Evolutionary conservation across 92 coral and sea anemone genomes (phyloP).

Genomic region (Parazoanthus atlanticus): DNA sequence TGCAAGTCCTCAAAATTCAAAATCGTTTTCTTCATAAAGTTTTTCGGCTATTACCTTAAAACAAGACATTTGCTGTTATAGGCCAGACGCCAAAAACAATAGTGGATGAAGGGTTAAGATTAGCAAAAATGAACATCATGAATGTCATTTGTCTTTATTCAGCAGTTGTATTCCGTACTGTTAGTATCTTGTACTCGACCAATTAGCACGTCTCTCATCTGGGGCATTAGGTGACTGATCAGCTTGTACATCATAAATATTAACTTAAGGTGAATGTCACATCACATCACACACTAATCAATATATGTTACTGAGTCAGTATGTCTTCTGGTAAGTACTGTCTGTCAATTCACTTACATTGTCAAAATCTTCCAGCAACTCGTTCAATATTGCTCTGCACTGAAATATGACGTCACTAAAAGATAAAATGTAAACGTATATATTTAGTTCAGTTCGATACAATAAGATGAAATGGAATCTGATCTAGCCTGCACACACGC

Average conservation of each 20-base stretch:
- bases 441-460: background rate
- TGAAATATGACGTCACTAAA: slow-evolving; percentile 70
- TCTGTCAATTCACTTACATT: slow-evolving; percentile 51
- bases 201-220: too few relatives aligned
- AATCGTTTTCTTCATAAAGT: background rate
- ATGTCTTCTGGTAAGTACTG: background rate
- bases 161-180: background rate
- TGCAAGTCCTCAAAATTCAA: too few relatives aligned
- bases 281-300: background rate
- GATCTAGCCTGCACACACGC: background rate
- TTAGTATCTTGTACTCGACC: background rate
- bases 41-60: background rate
- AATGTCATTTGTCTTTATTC: background rate
- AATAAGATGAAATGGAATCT: background rate
- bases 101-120: background rate
- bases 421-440: slow-evolving; percentile 9
- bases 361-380: slow-evolving; percentile 72
- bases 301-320: background rate
- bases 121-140: too few relatives aligned
- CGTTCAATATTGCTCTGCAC: slow-evolving; percentile 72
- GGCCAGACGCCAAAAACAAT: background rate
- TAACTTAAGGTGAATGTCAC: too few relatives aligned
- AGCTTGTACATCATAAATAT: background rate
- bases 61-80: background rate
- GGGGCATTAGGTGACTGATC: too few relatives aligned